Evolutionary conservation across 2,113 vertebrate genomes (phyloP).

Genomic region (Sisor rabdophorus): DNA sequence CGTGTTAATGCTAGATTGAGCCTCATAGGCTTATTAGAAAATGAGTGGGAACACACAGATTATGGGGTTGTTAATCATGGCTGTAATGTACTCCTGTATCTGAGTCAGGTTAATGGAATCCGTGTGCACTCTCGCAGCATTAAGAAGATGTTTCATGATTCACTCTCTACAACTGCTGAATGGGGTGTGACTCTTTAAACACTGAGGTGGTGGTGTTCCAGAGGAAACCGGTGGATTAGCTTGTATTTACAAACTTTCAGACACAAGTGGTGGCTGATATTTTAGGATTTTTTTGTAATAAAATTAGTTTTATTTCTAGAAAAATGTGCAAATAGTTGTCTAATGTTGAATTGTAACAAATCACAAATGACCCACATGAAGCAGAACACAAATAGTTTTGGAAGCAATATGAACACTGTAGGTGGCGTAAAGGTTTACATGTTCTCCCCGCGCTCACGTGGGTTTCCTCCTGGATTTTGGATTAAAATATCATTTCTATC

Average conservation of each 20-base stretch:
- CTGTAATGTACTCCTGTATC: slow-evolving; percentile 26
- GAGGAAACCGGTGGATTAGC: slow-evolving; percentile 16
- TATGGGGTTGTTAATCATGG: slow-evolving; percentile 32
- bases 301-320: not conserved
- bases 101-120: slow-evolving; percentile 29
- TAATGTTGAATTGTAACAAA: too few species aligned
- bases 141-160: slow-evolving; percentile 14
- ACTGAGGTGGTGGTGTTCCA: slow-evolving; percentile 2
- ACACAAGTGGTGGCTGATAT: not conserved
- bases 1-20: not conserved
- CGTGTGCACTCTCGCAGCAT: not conserved
- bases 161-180: slow-evolving; percentile 14
- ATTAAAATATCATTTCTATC: too few species aligned
- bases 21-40: slow-evolving; percentile 13
- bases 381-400: too few species aligned
- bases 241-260: not conserved
- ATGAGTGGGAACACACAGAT: slow-evolving; percentile 23
- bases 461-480: too few species aligned
- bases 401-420: too few species aligned
- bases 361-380: too few species aligned
- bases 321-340: too few species aligned
- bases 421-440: too few species aligned
- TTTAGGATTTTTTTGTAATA: not conserved
- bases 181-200: not conserved
- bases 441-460: too few species aligned